Conservation (phyloP, 2,888 invertebrate species). For the Mechanitis messenoides region DNA sequence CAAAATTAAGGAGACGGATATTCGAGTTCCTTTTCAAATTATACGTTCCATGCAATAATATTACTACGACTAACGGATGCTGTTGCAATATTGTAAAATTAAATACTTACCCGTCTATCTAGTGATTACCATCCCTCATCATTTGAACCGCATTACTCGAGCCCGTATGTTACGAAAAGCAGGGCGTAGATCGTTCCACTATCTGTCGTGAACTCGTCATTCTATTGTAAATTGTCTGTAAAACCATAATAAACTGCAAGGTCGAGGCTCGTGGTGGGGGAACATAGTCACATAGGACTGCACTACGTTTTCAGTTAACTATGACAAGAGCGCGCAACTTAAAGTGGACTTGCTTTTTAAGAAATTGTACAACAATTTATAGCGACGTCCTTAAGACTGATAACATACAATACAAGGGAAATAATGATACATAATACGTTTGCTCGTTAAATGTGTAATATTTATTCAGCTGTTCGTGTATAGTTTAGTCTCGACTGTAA, state of each 20-base stretch:
- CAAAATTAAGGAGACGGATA: slow-evolving; percentile 39
- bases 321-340: slow-evolving; percentile 11
- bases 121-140: slow-evolving; percentile 35
- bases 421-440: slow-evolving; percentile 4
- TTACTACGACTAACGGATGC: slow-evolving; percentile 30
- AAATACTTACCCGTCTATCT: slow-evolving; percentile 33
- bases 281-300: slow-evolving; percentile 40
- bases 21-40: slow-evolving; percentile 45
- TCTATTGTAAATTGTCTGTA: slow-evolving; percentile 72
- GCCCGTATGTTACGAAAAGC: slow-evolving; percentile 60
- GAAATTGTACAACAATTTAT: neutral
- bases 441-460: slow-evolving; percentile 9
- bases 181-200: slow-evolving; percentile 59
- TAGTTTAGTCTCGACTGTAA: neutral
- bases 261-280: slow-evolving; percentile 63
- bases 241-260: slow-evolving; percentile 73
- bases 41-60: slow-evolving; percentile 30
- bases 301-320: slow-evolving; percentile 49
- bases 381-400: too few relatives aligned
- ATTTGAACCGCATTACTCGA: slow-evolving; percentile 34
- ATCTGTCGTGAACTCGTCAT: slow-evolving; percentile 64
- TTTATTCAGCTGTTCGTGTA: slow-evolving; percentile 20
- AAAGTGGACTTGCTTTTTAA: neutral
- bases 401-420: neutral
- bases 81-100: slow-evolving; percentile 42